Base-by-base conservation (phyloP, 2,888 invertebrate genomes). In the Ochropleura plecta region DNA sequence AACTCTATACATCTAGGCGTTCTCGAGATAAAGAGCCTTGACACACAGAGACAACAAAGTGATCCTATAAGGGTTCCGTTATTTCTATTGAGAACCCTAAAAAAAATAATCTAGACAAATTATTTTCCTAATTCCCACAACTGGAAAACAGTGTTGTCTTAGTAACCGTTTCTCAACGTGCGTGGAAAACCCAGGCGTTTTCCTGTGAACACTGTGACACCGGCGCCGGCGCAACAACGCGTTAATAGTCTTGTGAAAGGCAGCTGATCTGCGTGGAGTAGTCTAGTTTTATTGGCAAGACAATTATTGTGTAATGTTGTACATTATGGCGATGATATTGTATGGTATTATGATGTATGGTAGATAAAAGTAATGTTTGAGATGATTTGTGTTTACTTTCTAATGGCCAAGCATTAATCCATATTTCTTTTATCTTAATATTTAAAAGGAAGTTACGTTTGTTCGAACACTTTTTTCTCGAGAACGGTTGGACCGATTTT, bases 171-270 rank as follows among this genome's bases (percentile, higher is more conserved):
- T 74, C 84, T 62, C 76, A 82, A 85, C 70, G 69, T 73, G 64
- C 73, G 84, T 78, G 84, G 84, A 86, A 85, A 85, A 86, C 64
- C 46, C 10, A 73, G 57, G 20, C 40, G 64, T 84, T 86, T 85
- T 82, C 84, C 78, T 78, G 84, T 63, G 85, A 85, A 84, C 81
- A 40, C 30, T 16, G 12, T 14, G 62, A 62, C 44, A 62, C 44
- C n/a, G 44, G 70, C 73, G 57, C 51, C 68, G 46, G 76, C 71
- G 77, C 77, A 75, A 79, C 51, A 49, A 60, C 48, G 51, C 59
- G 51, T 67, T 73, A 55, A 57, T 67, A 79, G 48, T 76, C 74
- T 76, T 82, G 79, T 70, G 79, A 79, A 82, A 82, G 75, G 62
- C 12, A 14, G 20, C 8, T 62, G 67, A 85, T 85, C 75, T 85